Percentiles rank a stretch among this genome's conserved stretches.
phyloP scores from a whole-genome alignment of 2,113 vertebrate species.

The Coturnix japonica region DNA sequence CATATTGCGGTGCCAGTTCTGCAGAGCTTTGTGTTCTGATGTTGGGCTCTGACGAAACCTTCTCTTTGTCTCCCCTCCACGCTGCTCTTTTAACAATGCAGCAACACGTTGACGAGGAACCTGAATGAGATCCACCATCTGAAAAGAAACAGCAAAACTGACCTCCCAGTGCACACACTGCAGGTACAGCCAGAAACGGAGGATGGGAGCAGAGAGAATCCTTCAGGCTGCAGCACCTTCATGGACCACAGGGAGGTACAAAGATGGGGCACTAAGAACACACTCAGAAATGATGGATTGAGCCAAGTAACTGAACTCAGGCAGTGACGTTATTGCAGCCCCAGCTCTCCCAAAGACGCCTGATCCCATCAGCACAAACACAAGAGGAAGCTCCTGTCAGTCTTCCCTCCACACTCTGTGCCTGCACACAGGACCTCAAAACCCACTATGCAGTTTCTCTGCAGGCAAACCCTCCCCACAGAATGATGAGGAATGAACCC shows the following conservation, averaged over 20 bases:
- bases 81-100: conserved; percentile 8
- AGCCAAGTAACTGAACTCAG: not conserved
- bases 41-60: not conserved
- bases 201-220: not conserved
- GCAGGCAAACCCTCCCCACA: not conserved
- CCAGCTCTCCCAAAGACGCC: not conserved
- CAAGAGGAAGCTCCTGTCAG: not conserved
- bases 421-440: not conserved
- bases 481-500: not conserved
- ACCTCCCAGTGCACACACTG: not conserved
- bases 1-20: conserved; percentile 85
- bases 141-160: not conserved
- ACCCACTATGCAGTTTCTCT: conserved; percentile 36
- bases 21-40: conserved; percentile 81
- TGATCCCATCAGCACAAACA: not conserved
- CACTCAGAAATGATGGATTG: not conserved
- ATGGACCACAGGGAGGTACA: not conserved
- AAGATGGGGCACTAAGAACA: not conserved
- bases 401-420: not conserved
- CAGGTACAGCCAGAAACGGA: not conserved
- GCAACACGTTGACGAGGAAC: not conserved
- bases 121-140: conserved; percentile 79
- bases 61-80: not conserved
- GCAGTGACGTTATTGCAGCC: not conserved
- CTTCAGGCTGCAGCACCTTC: not conserved